These are phyloP conservation scores for Prochilodus magdalenae DNA, from an alignment of 2,113 vertebrate species.

Conservation along the genomic window DNA sequence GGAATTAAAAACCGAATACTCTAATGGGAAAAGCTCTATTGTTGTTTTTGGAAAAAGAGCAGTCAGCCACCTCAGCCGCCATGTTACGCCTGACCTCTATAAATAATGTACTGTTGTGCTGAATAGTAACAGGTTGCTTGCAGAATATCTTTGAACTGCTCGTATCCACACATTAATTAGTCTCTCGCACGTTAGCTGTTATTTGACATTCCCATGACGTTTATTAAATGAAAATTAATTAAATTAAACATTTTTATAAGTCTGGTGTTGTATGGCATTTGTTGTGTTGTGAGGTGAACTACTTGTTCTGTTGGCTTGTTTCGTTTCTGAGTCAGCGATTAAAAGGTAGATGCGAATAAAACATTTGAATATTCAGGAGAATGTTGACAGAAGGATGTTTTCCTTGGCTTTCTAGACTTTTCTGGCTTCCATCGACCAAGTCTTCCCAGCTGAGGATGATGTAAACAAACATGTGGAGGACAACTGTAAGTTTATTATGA, in stretches of 20 bases:
- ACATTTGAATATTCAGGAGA: conserved; percentile 17
- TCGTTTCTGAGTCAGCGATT: not conserved
- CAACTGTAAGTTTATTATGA: conserved; percentile 88
- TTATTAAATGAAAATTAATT: not conserved
- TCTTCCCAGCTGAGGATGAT: conserved; percentile 97
- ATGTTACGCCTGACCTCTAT: not conserved
- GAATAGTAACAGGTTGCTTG: not conserved
- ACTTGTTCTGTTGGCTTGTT: no score
- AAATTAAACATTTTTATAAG: no score
- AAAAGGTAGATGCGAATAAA: not conserved
- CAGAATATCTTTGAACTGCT: not conserved
- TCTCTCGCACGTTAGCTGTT: not conserved
- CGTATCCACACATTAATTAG: not conserved
- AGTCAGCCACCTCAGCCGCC: not conserved
- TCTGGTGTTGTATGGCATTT: no score
- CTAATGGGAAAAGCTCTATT: not conserved
- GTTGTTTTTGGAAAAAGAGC: not conserved
- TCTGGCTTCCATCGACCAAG: conserved; percentile 91
- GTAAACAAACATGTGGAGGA: conserved; percentile 96
- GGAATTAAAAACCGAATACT: not conserved
- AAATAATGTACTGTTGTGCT: conserved; percentile 5
- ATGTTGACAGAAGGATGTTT: not conserved
- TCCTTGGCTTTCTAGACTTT: conserved; percentile 83
- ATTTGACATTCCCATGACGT: not conserved
- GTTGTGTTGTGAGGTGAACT: no score